Evolutionary conservation across 1,140 invertebrate genomes (phyloP).

Genomic region (Aphidius gifuensis): DNA sequence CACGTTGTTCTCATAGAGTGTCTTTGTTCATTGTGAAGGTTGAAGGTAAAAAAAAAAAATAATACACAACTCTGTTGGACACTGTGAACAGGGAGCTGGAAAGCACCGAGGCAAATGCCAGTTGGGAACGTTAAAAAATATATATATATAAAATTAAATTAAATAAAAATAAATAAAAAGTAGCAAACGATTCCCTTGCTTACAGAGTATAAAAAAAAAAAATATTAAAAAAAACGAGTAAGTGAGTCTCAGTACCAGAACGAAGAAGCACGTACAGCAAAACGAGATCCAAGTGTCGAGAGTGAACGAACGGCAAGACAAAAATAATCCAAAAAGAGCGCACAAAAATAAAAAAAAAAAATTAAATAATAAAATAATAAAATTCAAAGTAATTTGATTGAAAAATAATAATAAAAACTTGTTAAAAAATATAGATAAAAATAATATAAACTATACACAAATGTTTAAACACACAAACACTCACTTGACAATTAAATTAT

Average conservation of each 20-base stretch:
- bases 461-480: not conserved
- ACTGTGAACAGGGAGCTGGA: too few relatives aligned
- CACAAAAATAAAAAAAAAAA: not conserved
- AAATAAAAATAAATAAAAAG: too few relatives aligned
- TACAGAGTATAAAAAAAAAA: slow-evolving; percentile 1
- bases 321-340: slow-evolving; percentile 10
- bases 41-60: too few relatives aligned
- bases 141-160: too few relatives aligned
- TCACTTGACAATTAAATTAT: not conserved
- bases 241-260: not conserved
- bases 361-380: slow-evolving; percentile 8
- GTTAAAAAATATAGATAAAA: not conserved
- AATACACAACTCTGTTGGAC: too few relatives aligned
- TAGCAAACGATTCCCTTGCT: too few relatives aligned
- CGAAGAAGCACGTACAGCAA: slow-evolving; percentile 4
- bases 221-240: not conserved
- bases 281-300: slow-evolving; percentile 12
- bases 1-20: too few relatives aligned
- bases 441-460: slow-evolving; percentile 9
- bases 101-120: too few relatives aligned
- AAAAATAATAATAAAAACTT: not conserved
- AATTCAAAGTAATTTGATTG: not conserved
- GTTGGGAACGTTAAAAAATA: too few relatives aligned
- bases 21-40: too few relatives aligned
- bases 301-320: slow-evolving; percentile 21